Evolutionary conservation across 1,140 invertebrate genomes (phyloP).

Genomic region (Megalonaias nervosa): DNA sequence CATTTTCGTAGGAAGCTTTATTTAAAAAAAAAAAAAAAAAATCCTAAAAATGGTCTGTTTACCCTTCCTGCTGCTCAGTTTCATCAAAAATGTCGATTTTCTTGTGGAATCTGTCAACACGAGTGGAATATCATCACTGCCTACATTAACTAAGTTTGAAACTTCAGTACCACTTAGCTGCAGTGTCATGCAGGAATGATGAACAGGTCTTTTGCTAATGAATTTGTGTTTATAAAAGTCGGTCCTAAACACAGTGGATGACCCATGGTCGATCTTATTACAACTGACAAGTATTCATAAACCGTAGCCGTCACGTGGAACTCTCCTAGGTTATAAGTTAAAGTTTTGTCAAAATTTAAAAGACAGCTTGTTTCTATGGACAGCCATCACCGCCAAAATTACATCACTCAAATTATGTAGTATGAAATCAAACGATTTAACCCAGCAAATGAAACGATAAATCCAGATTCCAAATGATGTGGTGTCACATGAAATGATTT

Average conservation of each 20-base stretch:
- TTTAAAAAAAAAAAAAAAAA: too few species aligned
- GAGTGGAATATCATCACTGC: not conserved
- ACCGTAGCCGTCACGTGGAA: slow-evolving; percentile 15
- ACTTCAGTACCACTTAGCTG: slow-evolving; percentile 4
- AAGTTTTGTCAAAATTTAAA: slow-evolving; percentile 16
- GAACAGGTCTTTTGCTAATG: slow-evolving; percentile 3
- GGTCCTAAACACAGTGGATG: slow-evolving; percentile 21
- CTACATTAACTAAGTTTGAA: not conserved
- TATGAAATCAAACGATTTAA: too few species aligned
- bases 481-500: too few species aligned
- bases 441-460: too few species aligned
- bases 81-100: not conserved
- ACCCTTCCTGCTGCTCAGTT: too few species aligned
- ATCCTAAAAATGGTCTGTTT: too few species aligned
- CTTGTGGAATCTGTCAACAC: not conserved
- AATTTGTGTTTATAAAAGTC: slow-evolving; percentile 8
- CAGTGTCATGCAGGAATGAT: slow-evolving; percentile 11
- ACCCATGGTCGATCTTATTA: slow-evolving; percentile 8
- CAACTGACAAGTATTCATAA: slow-evolving; percentile 9
- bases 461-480: too few species aligned
- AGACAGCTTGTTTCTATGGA: not conserved
- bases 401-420: too few species aligned
- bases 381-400: too few species aligned
- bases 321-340: slow-evolving; percentile 14
- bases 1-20: too few species aligned